A percentile compares a stretch with the other conserved stretches of the same genome.
These are phyloP conservation scores for Anthoptus insignis DNA, from an alignment of 2,888 invertebrate species.

Conservation along the genomic window DNA sequence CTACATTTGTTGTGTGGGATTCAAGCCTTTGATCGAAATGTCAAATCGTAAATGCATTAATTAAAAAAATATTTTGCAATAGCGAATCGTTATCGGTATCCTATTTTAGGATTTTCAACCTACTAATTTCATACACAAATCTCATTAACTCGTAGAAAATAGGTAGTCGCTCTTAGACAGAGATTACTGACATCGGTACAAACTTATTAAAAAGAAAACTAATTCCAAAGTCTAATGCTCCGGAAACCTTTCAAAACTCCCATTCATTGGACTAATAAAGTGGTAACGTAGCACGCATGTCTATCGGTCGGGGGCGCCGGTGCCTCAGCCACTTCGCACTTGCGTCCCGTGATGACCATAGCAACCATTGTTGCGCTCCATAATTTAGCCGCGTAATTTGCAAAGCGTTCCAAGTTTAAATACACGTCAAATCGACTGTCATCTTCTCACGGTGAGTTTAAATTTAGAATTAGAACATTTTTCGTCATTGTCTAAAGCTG, in stretches of 20 bases:
- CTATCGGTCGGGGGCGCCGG: conserved; percentile 52
- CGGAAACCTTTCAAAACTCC: conserved; percentile 40
- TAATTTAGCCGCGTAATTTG: conserved; percentile 32
- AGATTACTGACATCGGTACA: not conserved
- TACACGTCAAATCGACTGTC: conserved; percentile 14
- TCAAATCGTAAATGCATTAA: too few species aligned
- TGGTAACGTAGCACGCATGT: conserved; percentile 70
- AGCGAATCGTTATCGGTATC: too few species aligned
- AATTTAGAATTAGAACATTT: conserved; percentile 8
- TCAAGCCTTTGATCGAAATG: too few species aligned
- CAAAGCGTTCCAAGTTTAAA: conserved; percentile 17
- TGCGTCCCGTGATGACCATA: conserved; percentile 56
- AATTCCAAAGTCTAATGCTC: conserved; percentile 26
- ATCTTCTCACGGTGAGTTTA: conserved; percentile 17
- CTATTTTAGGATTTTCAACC: too few species aligned
- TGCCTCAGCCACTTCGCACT: conserved; percentile 53
- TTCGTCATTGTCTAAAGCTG: conserved; percentile 1
- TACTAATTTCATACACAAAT: too few species aligned
- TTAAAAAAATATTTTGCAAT: too few species aligned
- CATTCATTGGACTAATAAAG: conserved; percentile 44
- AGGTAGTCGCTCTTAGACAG: too few species aligned
- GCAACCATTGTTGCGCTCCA: conserved; percentile 44
- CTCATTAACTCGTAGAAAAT: too few species aligned
- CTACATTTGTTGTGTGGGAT: too few species aligned
- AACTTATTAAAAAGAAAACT: conserved; percentile 30